Evolutionary conservation across 2,888 invertebrate genomes (phyloP).

Genomic region (Drosophila diplacantha): DNA sequence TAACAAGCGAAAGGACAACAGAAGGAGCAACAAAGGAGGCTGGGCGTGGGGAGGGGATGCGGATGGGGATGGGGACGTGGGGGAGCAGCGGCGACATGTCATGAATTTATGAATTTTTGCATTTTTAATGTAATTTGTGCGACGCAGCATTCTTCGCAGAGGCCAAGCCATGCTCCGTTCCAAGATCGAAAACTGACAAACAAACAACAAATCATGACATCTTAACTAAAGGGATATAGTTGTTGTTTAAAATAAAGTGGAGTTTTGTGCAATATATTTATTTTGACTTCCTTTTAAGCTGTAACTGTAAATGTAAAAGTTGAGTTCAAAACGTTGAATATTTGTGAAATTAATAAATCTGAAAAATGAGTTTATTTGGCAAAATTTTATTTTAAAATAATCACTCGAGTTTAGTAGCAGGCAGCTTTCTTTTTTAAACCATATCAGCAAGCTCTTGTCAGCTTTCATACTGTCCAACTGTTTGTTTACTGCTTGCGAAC

Average conservation of each 20-base stretch:
- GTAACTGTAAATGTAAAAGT: neutral
- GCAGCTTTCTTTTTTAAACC: neutral
- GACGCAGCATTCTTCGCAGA: constrained; percentile 19
- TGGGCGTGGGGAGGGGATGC: neutral
- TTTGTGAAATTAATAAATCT: too few relatives aligned
- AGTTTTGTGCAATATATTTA: neutral
- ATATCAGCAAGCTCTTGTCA: neutral
- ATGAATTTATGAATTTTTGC: constrained; percentile 72
- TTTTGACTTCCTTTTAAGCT: too few relatives aligned
- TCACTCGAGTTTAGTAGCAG: neutral
- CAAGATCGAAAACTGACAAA: neutral
- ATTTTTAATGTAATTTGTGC: constrained; percentile 70
- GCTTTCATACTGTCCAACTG: too few relatives aligned
- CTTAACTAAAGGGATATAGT: neutral
- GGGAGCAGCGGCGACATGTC: constrained; percentile 58
- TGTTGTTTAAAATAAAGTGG: neutral
- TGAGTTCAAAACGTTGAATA: too few relatives aligned
- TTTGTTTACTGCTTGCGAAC: too few relatives aligned
- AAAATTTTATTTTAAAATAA: too few relatives aligned
- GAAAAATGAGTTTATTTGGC: too few relatives aligned
- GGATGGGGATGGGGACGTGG: neutral
- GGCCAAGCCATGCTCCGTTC: neutral
- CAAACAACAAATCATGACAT: neutral
- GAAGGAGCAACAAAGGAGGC: constrained; percentile 30
- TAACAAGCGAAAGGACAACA: constrained; percentile 32